Base-by-base conservation (phyloP, 1,140 invertebrate genomes). In the Bombyx mori region DNA sequence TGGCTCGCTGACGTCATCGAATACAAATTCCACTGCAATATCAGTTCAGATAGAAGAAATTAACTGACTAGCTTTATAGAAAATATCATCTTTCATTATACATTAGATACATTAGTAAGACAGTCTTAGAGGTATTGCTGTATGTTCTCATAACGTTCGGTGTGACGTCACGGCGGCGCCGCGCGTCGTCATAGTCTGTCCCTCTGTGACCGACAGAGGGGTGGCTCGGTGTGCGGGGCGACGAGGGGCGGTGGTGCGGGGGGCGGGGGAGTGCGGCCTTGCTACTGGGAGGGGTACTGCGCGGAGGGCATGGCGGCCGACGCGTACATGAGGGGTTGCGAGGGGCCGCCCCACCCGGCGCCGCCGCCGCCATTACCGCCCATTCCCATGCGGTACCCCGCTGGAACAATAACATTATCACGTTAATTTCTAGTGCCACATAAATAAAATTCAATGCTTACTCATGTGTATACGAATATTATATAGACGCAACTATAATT, bases 271-370 rank as follows among this genome's bases (percentile, higher is more conserved):
- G 8, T 10, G 53, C 44, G 53, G 12, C n/a, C 26, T 12, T 26
- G 68, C 68, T 83, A 86, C 77, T 86, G 82, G 66, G 82, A 79
- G 63, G 82, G 82, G 75, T 86, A 86, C 70, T 82, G 82, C 70
- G 79, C 81, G 44, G 79, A 81, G 55, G 82, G 82, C 82, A 83
- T 70, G 42, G 75, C 26, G 26, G 26, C 75, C 61, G 79, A 75
- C 66, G 80, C 72, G 71, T 86, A 86, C 82, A 85, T 80, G 50
- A 85, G 69, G 54, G 80, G 80, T 69, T 73, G 72, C 52, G 79
- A 76, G 52, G 69, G 65, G 26, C 71, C 75, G 57, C 69, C 69
- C 75, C 79, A 77, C 44, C 51, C 59, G 59, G 69, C 71, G 51
- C 74, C 77, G 65, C 79, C 71, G 56, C 65, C 70, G 22, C 68